phyloP scores from a whole-genome alignment of 2,113 vertebrate species.

The Albula goreensis region DNA sequence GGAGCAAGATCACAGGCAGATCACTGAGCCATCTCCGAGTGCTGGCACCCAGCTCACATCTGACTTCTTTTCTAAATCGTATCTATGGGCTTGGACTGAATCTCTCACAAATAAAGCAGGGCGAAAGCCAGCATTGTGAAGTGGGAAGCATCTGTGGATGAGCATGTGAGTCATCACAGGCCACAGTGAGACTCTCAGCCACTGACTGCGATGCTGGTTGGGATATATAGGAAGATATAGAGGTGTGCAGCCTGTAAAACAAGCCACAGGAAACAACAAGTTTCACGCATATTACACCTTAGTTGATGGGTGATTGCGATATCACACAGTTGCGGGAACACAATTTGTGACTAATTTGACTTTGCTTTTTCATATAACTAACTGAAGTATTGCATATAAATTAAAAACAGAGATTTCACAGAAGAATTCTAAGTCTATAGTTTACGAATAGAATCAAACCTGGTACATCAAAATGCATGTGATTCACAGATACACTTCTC shows the following conservation, averaged over 20 bases:
- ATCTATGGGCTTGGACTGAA: slow-evolving; percentile 6
- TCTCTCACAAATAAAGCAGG: not conserved
- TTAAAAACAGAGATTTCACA: not conserved
- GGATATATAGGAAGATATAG: not conserved
- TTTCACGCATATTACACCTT: no score
- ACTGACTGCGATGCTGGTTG: not conserved
- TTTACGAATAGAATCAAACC: not conserved
- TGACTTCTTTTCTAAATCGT: slow-evolving; percentile 30
- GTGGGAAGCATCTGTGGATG: not conserved
- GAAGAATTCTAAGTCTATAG: not conserved
- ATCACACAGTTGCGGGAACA: no score
- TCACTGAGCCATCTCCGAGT: slow-evolving; percentile 28
- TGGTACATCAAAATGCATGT: not conserved
- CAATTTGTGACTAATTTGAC: no score
- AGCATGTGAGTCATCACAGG: not conserved
- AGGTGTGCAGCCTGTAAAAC: no score
- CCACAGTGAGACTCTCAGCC: not conserved
- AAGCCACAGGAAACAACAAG: no score
- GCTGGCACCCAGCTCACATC: slow-evolving; percentile 25
- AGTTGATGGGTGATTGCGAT: no score
- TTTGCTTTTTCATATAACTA: no score
- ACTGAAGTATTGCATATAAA: not conserved
- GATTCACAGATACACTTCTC: not conserved
- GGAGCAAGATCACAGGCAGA: slow-evolving; percentile 44
- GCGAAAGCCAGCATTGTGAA: not conserved